A percentile compares a stretch with the other conserved stretches of the same genome.
phyloP scores from a whole-genome alignment of 2,888 invertebrate species.

The Asteroscopus sphinx region DNA sequence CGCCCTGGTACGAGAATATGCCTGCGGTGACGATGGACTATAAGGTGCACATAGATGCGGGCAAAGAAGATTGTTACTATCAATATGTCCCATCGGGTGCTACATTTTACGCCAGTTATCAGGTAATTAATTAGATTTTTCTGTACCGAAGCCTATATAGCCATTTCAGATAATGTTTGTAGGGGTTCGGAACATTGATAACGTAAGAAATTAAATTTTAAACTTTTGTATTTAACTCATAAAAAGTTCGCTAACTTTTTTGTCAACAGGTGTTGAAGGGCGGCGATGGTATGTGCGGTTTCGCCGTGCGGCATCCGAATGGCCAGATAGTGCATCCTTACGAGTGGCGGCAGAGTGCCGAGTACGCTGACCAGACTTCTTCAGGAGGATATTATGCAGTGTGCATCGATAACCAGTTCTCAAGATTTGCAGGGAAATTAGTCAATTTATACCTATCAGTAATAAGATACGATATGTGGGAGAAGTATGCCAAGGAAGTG shows the following conservation, averaged over 20 bases:
- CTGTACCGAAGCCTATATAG: slow-evolving; percentile 25
- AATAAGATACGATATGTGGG: slow-evolving; percentile 98
- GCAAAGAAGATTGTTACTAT: slow-evolving; percentile 97
- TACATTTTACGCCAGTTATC: slow-evolving; percentile 97
- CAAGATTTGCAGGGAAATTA: slow-evolving; percentile 96
- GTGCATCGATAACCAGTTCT: slow-evolving; percentile 98
- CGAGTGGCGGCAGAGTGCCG: slow-evolving; percentile 96
- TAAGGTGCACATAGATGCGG: slow-evolving; percentile 98
- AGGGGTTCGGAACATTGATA: slow-evolving; percentile 1
- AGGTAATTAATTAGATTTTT: slow-evolving; percentile 90
- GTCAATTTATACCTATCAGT: slow-evolving; percentile 97
- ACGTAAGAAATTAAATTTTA: not conserved
- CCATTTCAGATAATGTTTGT: slow-evolving; percentile 8
- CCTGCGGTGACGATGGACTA: slow-evolving; percentile 99
- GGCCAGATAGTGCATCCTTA: slow-evolving; percentile 96
- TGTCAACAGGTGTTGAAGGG: slow-evolving; percentile 94
- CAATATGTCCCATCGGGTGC: slow-evolving; percentile 98
- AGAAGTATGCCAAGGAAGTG: slow-evolving; percentile 96
- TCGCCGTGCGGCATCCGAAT: slow-evolving; percentile 96
- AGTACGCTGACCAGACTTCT: slow-evolving; percentile 95
- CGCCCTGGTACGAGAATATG: slow-evolving; percentile 95
- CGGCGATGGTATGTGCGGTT: slow-evolving; percentile 98
- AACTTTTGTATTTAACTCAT: slow-evolving; percentile 19
- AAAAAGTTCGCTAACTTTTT: slow-evolving; percentile 27
- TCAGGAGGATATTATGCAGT: slow-evolving; percentile 96